Percentiles rank a stretch among this genome's conserved stretches.
Conservation (phyloP, 1,140 invertebrate genomes). For the Trichogramma pretiosum region DNA sequence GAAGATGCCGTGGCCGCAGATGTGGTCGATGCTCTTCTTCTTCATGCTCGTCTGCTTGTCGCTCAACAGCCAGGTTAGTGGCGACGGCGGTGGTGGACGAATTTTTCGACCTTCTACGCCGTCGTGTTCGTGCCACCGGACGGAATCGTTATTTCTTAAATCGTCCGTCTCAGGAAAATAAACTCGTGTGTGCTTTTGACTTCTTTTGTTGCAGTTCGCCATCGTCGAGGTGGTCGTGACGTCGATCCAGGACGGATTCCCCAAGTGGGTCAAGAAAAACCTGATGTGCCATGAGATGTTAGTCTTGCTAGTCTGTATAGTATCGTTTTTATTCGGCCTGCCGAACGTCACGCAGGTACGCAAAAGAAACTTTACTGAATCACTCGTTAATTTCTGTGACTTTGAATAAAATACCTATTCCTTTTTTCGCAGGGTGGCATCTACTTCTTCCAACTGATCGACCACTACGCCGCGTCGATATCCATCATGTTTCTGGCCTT, state of each 20-base stretch:
- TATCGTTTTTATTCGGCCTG: slow-evolving; percentile 75
- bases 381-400: too few relatives aligned
- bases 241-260: slow-evolving; percentile 84
- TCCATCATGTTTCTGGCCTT: slow-evolving; percentile 87
- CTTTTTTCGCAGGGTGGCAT: slow-evolving; percentile 78
- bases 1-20: slow-evolving; percentile 75
- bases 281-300: slow-evolving; percentile 79
- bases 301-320: slow-evolving; percentile 71
- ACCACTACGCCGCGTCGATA: slow-evolving; percentile 84
- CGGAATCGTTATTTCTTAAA: not conserved
- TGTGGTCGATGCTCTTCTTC: slow-evolving; percentile 84
- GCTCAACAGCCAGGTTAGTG: slow-evolving; percentile 78
- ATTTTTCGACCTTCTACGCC: not conserved
- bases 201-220: slow-evolving; percentile 65
- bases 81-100: not conserved
- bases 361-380: too few relatives aligned
- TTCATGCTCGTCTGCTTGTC: slow-evolving; percentile 83
- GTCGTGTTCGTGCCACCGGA: not conserved
- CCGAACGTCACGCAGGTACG: slow-evolving; percentile 75
- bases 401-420: too few relatives aligned
- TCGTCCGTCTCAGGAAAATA: too few relatives aligned
- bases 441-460: slow-evolving; percentile 86
- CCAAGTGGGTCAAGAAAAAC: slow-evolving; percentile 68
- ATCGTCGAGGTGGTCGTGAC: slow-evolving; percentile 88
- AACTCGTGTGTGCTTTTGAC: too few relatives aligned